Conservation (phyloP, 2,888 invertebrate genomes). For the Branchipolynoe longqiensis region DNA sequence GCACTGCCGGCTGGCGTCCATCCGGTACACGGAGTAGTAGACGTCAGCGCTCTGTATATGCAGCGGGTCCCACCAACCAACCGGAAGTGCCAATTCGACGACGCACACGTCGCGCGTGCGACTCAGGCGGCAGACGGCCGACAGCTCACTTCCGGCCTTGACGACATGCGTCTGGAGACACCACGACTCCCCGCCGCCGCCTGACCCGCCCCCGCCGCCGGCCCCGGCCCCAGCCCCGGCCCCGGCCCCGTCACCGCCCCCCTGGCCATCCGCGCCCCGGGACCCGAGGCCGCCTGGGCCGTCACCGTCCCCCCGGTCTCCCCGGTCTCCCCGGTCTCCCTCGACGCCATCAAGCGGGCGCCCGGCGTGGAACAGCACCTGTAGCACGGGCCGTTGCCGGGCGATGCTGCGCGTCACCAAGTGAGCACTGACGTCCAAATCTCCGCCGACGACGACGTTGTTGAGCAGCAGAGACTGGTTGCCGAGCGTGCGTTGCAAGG, state of each 20-base stretch:
- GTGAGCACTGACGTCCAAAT: constrained; percentile 94
- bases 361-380: constrained; percentile 94
- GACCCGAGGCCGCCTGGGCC: background rate
- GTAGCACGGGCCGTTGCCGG: constrained; percentile 93
- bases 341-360: constrained; percentile 43
- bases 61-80: constrained; percentile 89
- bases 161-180: constrained; percentile 80
- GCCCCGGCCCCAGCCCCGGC: background rate
- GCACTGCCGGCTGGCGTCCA: constrained; percentile 76
- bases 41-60: constrained; percentile 86
- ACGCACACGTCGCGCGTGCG: constrained; percentile 92
- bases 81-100: constrained; percentile 92
- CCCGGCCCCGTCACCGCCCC: background rate
- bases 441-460: constrained; percentile 68
- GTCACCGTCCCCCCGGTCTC: background rate
- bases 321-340: no score
- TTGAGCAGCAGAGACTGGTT: constrained; percentile 62
- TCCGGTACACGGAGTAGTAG: constrained; percentile 90
- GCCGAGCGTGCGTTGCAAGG: constrained; percentile 62
- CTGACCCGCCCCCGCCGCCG: background rate
- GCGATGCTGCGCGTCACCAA: constrained; percentile 93
- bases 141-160: constrained; percentile 84
- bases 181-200: constrained; percentile 66
- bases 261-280: background rate
- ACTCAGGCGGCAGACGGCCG: constrained; percentile 95